Conservation (phyloP, 1,140 invertebrate genomes). For the Drosophila micromelanica region DNA sequence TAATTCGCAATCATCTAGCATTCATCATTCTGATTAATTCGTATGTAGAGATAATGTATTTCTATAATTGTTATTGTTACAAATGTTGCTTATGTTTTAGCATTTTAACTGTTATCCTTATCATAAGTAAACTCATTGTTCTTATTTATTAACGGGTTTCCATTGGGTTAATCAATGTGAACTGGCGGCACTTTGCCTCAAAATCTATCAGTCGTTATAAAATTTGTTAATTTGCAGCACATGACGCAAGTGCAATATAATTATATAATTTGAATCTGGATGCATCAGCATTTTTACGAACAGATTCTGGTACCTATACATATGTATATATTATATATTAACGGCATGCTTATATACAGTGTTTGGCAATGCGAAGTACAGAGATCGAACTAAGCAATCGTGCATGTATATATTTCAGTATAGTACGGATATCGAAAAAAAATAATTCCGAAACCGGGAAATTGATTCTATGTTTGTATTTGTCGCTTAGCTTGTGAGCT, state of each 20-base stretch:
- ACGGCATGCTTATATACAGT: constrained; percentile 4
- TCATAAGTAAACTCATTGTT: constrained; percentile 24
- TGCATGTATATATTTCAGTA: background rate
- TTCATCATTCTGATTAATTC: constrained; percentile 7
- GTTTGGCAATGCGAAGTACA: background rate
- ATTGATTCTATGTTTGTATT: constrained; percentile 10
- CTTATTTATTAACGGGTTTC: constrained; percentile 19
- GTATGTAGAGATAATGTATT: constrained; percentile 8
- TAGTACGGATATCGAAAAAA: background rate
- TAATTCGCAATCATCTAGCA: background rate
- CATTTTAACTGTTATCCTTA: constrained; percentile 15
- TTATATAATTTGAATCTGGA: constrained; percentile 38
- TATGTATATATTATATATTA: background rate
- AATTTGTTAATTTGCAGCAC: constrained; percentile 51
- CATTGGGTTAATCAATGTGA: constrained; percentile 59
- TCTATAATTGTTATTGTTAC: constrained; percentile 45
- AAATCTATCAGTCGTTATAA: constrained; percentile 75
- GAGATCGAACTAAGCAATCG: constrained; percentile 8
- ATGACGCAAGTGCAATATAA: constrained; percentile 44
- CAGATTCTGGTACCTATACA: constrained; percentile 7
- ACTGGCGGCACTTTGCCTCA: constrained; percentile 56
- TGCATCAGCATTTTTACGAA: constrained; percentile 3
- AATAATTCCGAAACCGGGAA: constrained; percentile 2
- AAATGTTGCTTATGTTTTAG: constrained; percentile 11
- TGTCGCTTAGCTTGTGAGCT: constrained; percentile 1